Conservation (phyloP, 2,797 vertebrate genomes). For the Ptychadena robeensis region DNA sequence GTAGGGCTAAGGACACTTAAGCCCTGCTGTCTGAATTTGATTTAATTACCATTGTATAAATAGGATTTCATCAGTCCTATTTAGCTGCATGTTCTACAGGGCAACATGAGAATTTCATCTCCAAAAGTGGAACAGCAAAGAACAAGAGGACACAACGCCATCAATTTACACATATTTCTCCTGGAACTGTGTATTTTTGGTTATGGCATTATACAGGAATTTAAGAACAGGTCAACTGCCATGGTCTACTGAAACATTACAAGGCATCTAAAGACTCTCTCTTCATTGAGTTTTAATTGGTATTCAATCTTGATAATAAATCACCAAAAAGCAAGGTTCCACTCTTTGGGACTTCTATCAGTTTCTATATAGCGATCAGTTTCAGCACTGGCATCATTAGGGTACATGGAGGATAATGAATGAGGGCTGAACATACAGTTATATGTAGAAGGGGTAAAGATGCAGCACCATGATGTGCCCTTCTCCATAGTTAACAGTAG, state of each 20-base stretch:
- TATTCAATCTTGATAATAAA: no score
- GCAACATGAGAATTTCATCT: background rate
- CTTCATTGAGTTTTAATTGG: no score
- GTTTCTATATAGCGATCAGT: no score
- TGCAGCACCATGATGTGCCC: no score
- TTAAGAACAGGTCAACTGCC: background rate
- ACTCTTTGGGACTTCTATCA: no score
- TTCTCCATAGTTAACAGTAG: no score
- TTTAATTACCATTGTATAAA: constrained; percentile 53
- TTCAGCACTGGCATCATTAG: no score
- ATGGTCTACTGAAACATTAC: no score
- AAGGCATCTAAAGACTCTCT: background rate
- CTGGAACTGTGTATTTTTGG: background rate
- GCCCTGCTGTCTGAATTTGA: constrained; percentile 33
- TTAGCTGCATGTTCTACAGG: constrained; percentile 21
- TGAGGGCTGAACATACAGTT: no score
- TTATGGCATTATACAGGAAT: background rate
- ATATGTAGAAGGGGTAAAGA: no score
- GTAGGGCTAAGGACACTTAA: constrained; percentile 20
- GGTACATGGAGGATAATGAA: no score
- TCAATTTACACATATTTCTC: background rate
- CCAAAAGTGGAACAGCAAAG: background rate
- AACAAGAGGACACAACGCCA: background rate
- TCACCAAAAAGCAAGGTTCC: no score
- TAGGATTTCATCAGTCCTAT: constrained; percentile 37